These are phyloP conservation scores for Euphonia xanthogaster DNA, from an alignment of 2,797 vertebrate genomes.

Conservation along the genomic window DNA sequence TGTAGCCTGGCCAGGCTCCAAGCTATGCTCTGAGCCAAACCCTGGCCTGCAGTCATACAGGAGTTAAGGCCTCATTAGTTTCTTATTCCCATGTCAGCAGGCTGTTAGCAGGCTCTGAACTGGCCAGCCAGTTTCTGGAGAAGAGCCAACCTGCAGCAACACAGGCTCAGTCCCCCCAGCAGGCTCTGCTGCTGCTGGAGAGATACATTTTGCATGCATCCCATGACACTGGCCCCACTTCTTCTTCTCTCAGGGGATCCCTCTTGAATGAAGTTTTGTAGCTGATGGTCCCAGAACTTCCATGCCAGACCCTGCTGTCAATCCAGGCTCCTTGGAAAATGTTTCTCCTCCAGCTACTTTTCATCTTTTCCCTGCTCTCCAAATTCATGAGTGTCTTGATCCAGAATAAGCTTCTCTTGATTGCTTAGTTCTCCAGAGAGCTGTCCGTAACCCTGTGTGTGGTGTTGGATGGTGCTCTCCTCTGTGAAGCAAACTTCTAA, in stretches of 20 bases:
- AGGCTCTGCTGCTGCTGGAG: not conserved
- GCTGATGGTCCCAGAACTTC: not conserved
- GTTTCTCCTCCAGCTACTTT: not conserved
- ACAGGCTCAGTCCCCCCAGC: not conserved
- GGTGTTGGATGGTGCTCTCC: not conserved
- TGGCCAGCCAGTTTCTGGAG: not conserved
- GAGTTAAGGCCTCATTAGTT: constrained; percentile 64
- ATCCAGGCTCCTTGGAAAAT: not conserved
- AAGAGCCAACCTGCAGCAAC: not conserved
- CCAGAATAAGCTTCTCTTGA: not conserved
- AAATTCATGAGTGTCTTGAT: not conserved
- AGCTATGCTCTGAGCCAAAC: not conserved
- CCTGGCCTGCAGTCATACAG: constrained; percentile 34
- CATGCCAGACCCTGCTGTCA: not conserved
- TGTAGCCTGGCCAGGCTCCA: constrained; percentile 1
- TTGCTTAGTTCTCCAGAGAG: not conserved
- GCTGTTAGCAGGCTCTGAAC: constrained; percentile 54
- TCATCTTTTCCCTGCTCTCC: not conserved
- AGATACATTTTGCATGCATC: not conserved
- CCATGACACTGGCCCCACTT: not conserved
- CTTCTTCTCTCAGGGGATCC: not conserved
- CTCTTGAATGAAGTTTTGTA: not conserved
- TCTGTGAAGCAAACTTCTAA: constrained; percentile 15
- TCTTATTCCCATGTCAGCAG: constrained; percentile 51
- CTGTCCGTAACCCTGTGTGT: not conserved